Percentiles rank a stretch among this genome's conserved stretches.
phyloP scores from a whole-genome alignment of 2,888 invertebrate genomes.

The Amiota minor region DNA sequence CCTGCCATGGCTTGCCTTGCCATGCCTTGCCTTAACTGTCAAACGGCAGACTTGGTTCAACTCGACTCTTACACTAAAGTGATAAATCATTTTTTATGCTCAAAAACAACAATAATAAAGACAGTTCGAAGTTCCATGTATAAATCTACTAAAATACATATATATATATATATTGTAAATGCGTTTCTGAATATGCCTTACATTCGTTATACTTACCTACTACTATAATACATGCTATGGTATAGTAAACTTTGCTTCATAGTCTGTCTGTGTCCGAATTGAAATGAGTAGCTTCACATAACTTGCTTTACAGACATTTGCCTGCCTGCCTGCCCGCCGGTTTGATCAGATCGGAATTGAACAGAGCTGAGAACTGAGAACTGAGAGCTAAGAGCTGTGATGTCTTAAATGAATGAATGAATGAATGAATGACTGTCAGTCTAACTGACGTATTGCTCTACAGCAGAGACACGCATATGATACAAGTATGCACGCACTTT shows the following conservation, averaged over 20 bases:
- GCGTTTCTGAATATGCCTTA: not conserved
- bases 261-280: too few relatives aligned
- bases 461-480: conserved; percentile 21
- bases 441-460: conserved; percentile 19
- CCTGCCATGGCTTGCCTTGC: too few relatives aligned
- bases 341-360: too few relatives aligned
- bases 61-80: conserved; percentile 6
- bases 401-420: too few relatives aligned
- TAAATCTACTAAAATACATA: not conserved
- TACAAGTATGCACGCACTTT: conserved; percentile 1
- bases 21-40: too few relatives aligned
- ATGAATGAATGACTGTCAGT: not conserved
- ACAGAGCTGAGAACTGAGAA: too few relatives aligned
- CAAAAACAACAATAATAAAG: not conserved
- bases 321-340: not conserved
- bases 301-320: not conserved
- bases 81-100: conserved; percentile 28
- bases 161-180: not conserved
- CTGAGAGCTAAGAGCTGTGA: too few relatives aligned
- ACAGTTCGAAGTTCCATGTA: not conserved
- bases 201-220: not conserved
- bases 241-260: too few relatives aligned
- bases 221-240: too few relatives aligned
- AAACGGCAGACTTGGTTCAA: too few relatives aligned
- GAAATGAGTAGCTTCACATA: not conserved